These are phyloP conservation scores for Coregonus sp. DNA, from an alignment of 2,797 vertebrate species.

Conservation along the genomic window DNA sequence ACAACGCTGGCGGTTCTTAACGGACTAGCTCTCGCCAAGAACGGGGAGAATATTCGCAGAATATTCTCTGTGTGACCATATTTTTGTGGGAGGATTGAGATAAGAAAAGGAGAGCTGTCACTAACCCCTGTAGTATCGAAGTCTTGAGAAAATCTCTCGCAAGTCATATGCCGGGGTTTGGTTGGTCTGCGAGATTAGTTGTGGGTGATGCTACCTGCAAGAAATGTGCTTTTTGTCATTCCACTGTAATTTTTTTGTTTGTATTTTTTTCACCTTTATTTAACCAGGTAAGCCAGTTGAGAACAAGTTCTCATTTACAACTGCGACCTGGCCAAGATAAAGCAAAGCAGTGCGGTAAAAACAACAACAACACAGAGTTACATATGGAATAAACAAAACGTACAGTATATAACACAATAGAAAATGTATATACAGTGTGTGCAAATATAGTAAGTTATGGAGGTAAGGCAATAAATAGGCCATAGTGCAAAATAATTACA, in stretches of 20 bases:
- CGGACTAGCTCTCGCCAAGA: neutral
- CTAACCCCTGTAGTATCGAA: neutral
- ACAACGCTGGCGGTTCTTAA: neutral
- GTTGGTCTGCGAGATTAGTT: neutral
- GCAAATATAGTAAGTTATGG: no score
- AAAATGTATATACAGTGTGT: no score
- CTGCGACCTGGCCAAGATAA: no score
- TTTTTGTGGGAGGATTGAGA: conserved; percentile 1
- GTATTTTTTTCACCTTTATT: no score
- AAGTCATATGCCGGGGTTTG: neutral
- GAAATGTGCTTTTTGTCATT: neutral
- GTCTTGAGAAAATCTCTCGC: neutral
- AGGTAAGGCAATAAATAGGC: no score
- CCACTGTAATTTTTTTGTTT: neutral
- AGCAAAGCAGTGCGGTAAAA: no score
- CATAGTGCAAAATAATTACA: no score
- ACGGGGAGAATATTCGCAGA: neutral
- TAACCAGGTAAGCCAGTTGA: no score
- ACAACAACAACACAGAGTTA: no score
- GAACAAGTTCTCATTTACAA: no score
- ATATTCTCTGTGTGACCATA: neutral
- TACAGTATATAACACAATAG: no score
- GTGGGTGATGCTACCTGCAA: neutral
- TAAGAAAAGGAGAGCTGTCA: neutral
- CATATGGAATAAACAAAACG: no score